Conservation (phyloP, 1,140 invertebrate genomes). For the Copidosoma floridanum region DNA sequence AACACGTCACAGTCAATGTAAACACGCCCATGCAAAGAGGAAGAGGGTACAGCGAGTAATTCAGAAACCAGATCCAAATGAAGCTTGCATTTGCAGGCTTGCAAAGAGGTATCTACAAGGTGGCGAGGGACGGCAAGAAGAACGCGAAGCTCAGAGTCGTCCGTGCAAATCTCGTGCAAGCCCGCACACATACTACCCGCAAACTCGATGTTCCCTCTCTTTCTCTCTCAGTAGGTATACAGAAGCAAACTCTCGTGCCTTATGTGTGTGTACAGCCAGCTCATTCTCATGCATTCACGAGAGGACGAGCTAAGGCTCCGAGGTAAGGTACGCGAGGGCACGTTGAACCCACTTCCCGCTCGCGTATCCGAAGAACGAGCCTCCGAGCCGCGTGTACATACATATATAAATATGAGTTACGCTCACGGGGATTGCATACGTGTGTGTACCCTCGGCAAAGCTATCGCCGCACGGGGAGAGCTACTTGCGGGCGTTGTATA, state of each 20-base stretch:
- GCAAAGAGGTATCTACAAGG: neutral
- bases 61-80: neutral
- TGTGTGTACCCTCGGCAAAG: too few species aligned
- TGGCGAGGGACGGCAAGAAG: too few species aligned
- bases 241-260: too few species aligned
- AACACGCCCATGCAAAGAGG: too few species aligned
- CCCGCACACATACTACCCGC: neutral
- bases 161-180: neutral
- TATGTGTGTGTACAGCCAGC: too few species aligned
- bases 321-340: neutral
- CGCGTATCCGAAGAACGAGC: neutral
- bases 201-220: neutral
- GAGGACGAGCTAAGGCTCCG: neutral
- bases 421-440: too few species aligned
- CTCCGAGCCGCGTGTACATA: neutral
- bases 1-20: too few species aligned
- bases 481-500: too few species aligned
- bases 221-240: neutral
- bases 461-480: too few species aligned
- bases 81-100: too few species aligned
- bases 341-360: constrained; percentile 8
- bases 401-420: too few species aligned
- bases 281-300: constrained; percentile 5
- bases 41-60: too few species aligned
- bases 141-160: neutral